Base-by-base conservation (phyloP, 2,888 invertebrate genomes). In the Enoplolaimus lenunculus region DNA sequence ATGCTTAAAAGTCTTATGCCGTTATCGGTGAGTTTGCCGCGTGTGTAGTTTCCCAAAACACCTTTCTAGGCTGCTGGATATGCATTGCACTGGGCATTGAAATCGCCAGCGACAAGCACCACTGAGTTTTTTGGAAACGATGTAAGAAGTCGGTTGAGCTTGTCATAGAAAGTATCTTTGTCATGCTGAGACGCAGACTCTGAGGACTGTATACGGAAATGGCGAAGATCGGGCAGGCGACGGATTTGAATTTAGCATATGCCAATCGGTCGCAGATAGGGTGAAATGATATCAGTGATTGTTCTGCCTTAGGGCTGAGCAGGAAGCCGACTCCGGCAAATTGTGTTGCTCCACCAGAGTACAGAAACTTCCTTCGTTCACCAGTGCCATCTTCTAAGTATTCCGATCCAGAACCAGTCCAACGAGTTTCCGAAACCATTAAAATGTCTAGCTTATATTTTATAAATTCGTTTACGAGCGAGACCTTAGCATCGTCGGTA, bases 11-110 rank as follows among this genome's bases (percentile, higher is more conserved):
- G 28, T 16, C 62, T 13, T 13, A 62, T 3, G 16, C 62, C 62
- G 28, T 62, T 62, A 31, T 62, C 62, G 31, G 62, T 62, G 7
- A 62, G 62, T 31, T 62, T 62, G 28, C 62, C 62, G n/a, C 28
- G 16, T 26, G 29, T 29, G 28, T 29, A 62, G 7, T 26, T 26
- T 13, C 62, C 62, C 7, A 62, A 7, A 26, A n/a, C n/a, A 3
- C 62, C 62, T 26, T 13, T 13, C 62, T 29, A 62, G 7, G 31
- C 28, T 13, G 31, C 7, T 26, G 29, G 62, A 31, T 26, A 13
- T 26, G 29, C 62, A 31, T 62, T 62, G 29, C 29, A 29, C 28
- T 62, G 62, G 28, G 62, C 62, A n/a, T 62, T 62, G n/a, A 62
- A 62, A 29, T 62, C 31, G 28, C 62, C 62, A 26, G 62, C 62